Evolutionary conservation across 1,140 invertebrate species (phyloP), one percentile per base, ranked within the genome.

Genomic region (Idris sp.): DNA sequence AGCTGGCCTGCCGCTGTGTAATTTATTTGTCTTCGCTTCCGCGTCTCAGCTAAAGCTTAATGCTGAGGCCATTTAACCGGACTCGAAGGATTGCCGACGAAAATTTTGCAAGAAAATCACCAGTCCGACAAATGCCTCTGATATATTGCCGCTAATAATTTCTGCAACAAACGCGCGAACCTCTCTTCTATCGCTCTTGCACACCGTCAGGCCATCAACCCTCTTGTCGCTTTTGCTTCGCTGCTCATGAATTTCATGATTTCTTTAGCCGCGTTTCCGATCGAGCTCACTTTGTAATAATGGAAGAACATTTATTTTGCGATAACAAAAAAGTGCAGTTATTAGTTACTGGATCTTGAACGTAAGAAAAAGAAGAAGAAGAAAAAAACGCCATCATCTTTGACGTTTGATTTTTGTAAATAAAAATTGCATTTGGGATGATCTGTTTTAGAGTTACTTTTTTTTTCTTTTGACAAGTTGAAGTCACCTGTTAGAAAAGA

Each of bases 11-110:
- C 79, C 74, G 69, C 69, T 53, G 78, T 68, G 81, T 83, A 84
- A 86, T 87, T 86, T 87, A 87, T 86, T 79, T 84, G 79, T 77
- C 69, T 80, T 81, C 79, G 81, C 79, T 86, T 86, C 83, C 84
- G 83, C 81, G 78, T 86, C 81, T 76, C 80, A 81, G 62, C 78
- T 78, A 71, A 78, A 79, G n/a, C n/a, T n/a, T n/a, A n/a, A n/a
- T n/a, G n/a, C n/a, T n/a, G n/a, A n/a, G n/a, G n/a, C n/a, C n/a
- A n/a, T n/a, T n/a, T n/a, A n/a, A n/a, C n/a, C n/a, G n/a, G n/a
- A n/a, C n/a, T 79, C 67, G 74, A 71, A 74, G 58, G n/a, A n/a
- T n/a, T n/a, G 72, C 54, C 71, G 49, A 77, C 74, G 79, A 84
- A 84, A 85, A 83, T 84, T 84, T 83, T 81, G n/a, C n/a, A 79